Evolutionary conservation across 2,888 invertebrate genomes (phyloP), one percentile per base, ranked within the genome.

Genomic region (Anodontia alba): DNA sequence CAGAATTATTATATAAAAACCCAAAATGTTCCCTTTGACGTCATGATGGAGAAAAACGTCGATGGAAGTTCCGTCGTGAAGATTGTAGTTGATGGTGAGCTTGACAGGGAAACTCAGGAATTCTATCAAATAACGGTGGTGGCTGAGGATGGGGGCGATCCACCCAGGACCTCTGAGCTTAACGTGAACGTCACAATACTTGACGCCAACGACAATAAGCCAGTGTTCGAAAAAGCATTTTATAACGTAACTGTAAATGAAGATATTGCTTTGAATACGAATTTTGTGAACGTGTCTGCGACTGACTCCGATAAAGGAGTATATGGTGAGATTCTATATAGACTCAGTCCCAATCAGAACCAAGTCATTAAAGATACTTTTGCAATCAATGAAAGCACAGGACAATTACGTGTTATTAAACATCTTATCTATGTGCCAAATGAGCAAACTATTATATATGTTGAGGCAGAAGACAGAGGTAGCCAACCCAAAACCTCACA

Each of bases 241-340:
- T 91, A 89, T 81, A 87, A 87, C 72, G 83, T 90, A 20, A 88
- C 86, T 7, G 78, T 90, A 17, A 83, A 83, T 20, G 91, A 91
- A 79, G 89, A 83, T 46, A 81, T 81, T 2, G 62, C 73, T 15
- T 36, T 82, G 0, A 80, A 86, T 62, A 83, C 85, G 10, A 79
- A 85, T 8, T 79, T 91, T 54, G 78, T 87, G 51, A 89, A 88
- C n/a, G 97, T 99, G 0, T 96, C 96, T 23, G 98, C 99, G 0
- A 96, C 96, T 10, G 99, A 99, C 93, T 96, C 96, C 36, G 99
- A 99, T 92, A 96, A 96, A 85, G 98, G 98, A 1, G 96, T 96
- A 3, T 98, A 98, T 93, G 96, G 95, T 2, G 94, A 95, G 73
- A 92, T 95, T n/a, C 88, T 92, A 38, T 95, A 95, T 89, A 93